phyloP scores from a whole-genome alignment of 2,113 vertebrate genomes.

The Pteropus alecto region DNA sequence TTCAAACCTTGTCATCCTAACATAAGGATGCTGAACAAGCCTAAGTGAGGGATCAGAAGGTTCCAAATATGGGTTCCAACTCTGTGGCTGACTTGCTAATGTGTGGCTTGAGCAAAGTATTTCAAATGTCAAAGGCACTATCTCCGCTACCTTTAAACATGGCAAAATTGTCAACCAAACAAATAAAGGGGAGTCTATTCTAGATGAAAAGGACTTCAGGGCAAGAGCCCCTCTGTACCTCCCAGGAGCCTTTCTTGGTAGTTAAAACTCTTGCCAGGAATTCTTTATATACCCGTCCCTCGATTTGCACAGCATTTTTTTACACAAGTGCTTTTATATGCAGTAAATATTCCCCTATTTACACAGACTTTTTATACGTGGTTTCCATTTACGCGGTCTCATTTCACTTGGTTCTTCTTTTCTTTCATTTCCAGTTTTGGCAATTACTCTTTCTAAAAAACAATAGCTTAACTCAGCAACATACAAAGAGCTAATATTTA shows the following conservation, averaged over 20 bases:
- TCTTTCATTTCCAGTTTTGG: no score
- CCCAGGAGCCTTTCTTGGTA: not conserved
- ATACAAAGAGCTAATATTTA: no score
- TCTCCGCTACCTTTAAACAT: not conserved
- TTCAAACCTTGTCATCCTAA: constrained; percentile 25
- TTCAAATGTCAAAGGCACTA: not conserved
- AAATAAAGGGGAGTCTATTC: not conserved
- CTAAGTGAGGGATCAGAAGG: not conserved
- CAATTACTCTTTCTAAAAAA: no score
- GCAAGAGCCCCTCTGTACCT: not conserved
- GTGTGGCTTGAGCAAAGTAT: not conserved
- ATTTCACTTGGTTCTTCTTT: no score
- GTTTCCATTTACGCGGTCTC: no score
- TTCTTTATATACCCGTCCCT: not conserved
- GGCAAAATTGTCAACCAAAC: not conserved
- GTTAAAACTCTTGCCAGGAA: not conserved
- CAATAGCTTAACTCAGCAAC: no score
- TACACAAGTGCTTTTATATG: no score
- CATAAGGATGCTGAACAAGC: constrained; percentile 26
- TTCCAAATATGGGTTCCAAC: not conserved
- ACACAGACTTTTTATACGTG: no score
- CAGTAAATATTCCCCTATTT: no score
- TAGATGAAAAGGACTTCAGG: not conserved
- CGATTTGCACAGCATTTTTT: no score
- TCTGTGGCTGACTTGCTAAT: not conserved